Evolutionary conservation across 1,140 invertebrate genomes (phyloP).

Genomic region (Achroia grisella): DNA sequence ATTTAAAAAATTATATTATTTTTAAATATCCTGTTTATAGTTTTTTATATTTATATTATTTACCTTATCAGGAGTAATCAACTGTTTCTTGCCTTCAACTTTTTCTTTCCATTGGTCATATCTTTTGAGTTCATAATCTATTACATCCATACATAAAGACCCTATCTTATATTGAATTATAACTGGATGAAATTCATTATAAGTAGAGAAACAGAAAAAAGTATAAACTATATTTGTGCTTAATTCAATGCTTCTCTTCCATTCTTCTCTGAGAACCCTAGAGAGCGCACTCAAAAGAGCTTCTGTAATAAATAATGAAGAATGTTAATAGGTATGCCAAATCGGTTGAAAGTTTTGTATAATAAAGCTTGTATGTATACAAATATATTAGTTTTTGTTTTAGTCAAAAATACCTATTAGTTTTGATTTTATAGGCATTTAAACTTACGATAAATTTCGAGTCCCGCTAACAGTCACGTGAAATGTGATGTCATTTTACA

Average conservation of each 20-base stretch:
- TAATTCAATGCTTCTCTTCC: slow-evolving; percentile 95
- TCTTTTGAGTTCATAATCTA: slow-evolving; percentile 94
- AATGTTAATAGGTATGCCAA: no score
- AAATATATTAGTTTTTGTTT: no score
- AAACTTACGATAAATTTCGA: no score
- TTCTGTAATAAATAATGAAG: slow-evolving; percentile 77
- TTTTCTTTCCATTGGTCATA: slow-evolving; percentile 96
- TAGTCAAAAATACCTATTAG: no score
- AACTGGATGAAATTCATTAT: slow-evolving; percentile 94
- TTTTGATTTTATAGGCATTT: no score
- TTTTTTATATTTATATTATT: no score
- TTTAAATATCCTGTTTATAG: no score
- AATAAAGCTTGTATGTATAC: no score
- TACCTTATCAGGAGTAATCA: slow-evolving; percentile 62
- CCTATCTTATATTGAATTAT: slow-evolving; percentile 87
- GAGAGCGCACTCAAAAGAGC: slow-evolving; percentile 96
- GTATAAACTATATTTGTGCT: slow-evolving; percentile 97
- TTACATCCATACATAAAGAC: slow-evolving; percentile 95
- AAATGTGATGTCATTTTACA: no score
- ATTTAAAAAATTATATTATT: no score
- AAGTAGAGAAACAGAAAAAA: slow-evolving; percentile 98
- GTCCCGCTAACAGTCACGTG: no score
- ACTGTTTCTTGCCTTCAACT: slow-evolving; percentile 79
- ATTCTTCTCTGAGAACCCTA: slow-evolving; percentile 96
- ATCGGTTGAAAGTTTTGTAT: no score